Base-by-base conservation (phyloP, 2,797 vertebrate species). In the Propithecus perrieri region DNA sequence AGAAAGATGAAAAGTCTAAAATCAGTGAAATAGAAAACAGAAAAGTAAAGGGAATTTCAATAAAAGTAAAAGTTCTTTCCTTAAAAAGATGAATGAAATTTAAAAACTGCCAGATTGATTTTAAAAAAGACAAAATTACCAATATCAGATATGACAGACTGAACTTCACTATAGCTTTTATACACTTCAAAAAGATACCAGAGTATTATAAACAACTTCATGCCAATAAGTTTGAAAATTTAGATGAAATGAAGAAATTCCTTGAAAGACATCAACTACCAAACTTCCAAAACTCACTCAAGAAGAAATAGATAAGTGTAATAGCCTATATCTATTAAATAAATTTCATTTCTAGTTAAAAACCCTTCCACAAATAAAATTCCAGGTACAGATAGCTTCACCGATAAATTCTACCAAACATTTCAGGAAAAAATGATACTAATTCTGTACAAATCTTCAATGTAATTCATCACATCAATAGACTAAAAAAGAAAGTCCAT, bases 221-320 rank as follows among this genome's bases (percentile, higher is more conserved):
- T 46, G 59, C 20, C 33, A 87, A 59, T 15, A 83, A 80, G 67
- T 85, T 59, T 7, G 57, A 71, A 97, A 65, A 84, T 57, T 41
- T 67, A 90, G 59, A 84, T 43, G 71, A 95, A 95, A 67, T n/a
- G 33, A 46, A 93, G 46, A 96, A 69, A 91, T 92, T 94, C 55
- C 50, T 94, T 78, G 63, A 80, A 96, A 95, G 65, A 80, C 8
- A 94, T 59, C 63, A 95, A 38, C 74, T 28, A 59, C 7, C 18
- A 74, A 81, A 71, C 30, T 57, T 48, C 48, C 46, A 79, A 86
- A 79, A 89, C 48, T 89, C 65, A 85, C 38, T 80, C 13, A 67
- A 74, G 57, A 81, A 71, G 46, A 78, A 94, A 74, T 0, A 94
- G 41, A 69, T n/a, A 84, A 88, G 12, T 15, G 48, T 38, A 87